These are phyloP conservation scores for Drosophila baimaii DNA, from an alignment of 1,140 invertebrate species.

Conservation along the genomic window DNA sequence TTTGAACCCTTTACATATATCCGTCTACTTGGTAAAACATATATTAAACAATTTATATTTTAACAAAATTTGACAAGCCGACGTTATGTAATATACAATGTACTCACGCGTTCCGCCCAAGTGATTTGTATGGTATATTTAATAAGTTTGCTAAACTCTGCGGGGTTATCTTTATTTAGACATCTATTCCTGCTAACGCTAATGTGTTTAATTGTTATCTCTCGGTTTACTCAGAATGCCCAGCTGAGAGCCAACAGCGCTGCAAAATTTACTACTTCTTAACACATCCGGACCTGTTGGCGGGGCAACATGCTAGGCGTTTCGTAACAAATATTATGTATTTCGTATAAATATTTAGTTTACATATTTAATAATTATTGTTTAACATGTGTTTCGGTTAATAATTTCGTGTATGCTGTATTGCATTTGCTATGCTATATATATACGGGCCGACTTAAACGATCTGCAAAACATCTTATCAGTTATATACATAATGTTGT, in stretches of 20 bases:
- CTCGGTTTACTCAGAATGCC: slow-evolving; percentile 30
- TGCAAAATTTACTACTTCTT: slow-evolving; percentile 58
- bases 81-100: slow-evolving; percentile 77
- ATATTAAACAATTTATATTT: slow-evolving; percentile 70
- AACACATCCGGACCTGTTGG: slow-evolving; percentile 43
- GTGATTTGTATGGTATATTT: slow-evolving; percentile 56
- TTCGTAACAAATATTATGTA: slow-evolving; percentile 64
- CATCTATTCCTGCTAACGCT: slow-evolving; percentile 71
- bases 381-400: slow-evolving; percentile 78
- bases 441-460: slow-evolving; percentile 53
- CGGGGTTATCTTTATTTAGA: slow-evolving; percentile 69
- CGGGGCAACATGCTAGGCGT: slow-evolving; percentile 63
- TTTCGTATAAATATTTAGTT: slow-evolving; percentile 53
- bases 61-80: slow-evolving; percentile 77
- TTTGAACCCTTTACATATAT: slow-evolving; percentile 69
- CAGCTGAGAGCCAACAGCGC: slow-evolving; percentile 31
- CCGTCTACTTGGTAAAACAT: slow-evolving; percentile 71
- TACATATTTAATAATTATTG: slow-evolving; percentile 63
- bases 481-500: slow-evolving; percentile 57
- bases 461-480: slow-evolving; percentile 55
- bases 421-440: slow-evolving; percentile 66
- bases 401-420: slow-evolving; percentile 72
- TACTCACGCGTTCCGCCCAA: slow-evolving; percentile 36
- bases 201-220: slow-evolving; percentile 60
- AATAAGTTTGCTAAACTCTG: slow-evolving; percentile 66